Percentiles rank a stretch among this genome's conserved stretches.
Evolutionary conservation across 53 echinoderm and acorn worm species (phyloP).

Genomic region (Astropecten irregularis): DNA sequence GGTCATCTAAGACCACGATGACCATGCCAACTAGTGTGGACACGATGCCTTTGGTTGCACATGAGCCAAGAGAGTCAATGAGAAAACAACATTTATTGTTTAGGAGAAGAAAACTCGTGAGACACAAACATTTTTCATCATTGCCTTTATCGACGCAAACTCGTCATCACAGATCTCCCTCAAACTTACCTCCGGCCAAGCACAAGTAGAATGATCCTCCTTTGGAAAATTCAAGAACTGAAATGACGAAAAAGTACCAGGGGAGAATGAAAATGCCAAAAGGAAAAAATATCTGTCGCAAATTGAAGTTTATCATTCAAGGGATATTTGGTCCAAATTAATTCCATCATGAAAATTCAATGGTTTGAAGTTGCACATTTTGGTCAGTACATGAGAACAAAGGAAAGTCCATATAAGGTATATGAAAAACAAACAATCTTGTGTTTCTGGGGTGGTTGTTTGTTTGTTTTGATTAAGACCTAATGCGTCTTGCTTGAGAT

Average conservation of each 20-base stretch:
- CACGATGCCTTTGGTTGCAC: slow-evolving; percentile 48
- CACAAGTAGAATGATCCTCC: slow-evolving; percentile 83
- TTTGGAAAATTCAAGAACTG: slow-evolving; percentile 61
- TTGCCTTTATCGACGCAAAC: too few species aligned
- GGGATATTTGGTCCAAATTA: too few species aligned
- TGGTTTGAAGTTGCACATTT: not conserved
- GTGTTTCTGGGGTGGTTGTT: not conserved
- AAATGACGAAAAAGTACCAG: not conserved
- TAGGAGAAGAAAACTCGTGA: too few species aligned
- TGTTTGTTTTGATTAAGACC: too few species aligned
- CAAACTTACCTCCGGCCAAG: slow-evolving; percentile 73
- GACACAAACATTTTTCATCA: too few species aligned
- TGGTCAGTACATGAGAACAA: too few species aligned
- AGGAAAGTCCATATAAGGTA: too few species aligned
- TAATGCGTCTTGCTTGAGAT: too few species aligned
- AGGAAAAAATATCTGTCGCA: too few species aligned
- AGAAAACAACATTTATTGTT: too few species aligned
- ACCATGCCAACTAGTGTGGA: slow-evolving; percentile 48
- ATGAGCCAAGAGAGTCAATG: not conserved
- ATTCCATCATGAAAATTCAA: not conserved
- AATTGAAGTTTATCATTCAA: too few species aligned
- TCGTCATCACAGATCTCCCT: too few species aligned
- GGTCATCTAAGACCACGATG: slow-evolving; percentile 49
- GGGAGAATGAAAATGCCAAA: not conserved
- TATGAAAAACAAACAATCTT: not conserved